Evolutionary conservation across 1,140 invertebrate species (phyloP), one percentile per base, ranked within the genome.

Genomic region (Dufourea novaeangliae): DNA sequence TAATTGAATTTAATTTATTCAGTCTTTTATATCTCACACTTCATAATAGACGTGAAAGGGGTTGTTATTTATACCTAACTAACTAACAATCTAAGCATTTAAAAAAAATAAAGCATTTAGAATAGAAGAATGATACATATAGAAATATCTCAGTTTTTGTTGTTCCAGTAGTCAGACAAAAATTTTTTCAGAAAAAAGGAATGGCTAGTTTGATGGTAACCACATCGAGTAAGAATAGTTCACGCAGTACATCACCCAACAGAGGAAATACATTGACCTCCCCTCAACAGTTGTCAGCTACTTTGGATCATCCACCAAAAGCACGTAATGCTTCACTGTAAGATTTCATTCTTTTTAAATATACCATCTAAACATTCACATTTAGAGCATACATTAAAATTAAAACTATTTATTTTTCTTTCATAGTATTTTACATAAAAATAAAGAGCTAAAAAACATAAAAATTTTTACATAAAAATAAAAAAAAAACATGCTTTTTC

Each of bases 191-290:
- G 29, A 76, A 74, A 75, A 76, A 88, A 88, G 90, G 88, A 84
- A 92, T 92, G 92, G 91, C 90, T 90, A 92, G 87, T 84, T 88
- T 92, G 91, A 91, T 90, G 79, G 90, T 92, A 56, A 87, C 85
- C 57, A 70, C 90, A 14, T 91, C 91, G 80, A 92, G 90, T 85
- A 92, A 92, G 72, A 91, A 88, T 82, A 92, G 90, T 80, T 92
- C 92, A 7, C 89, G 92, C 39, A 92, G 91, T 84, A 83, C 89
- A 81, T 92, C 92, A 59, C 92, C 92, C 29, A 92, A 84, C 75
- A 88, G 92, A 88, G 86, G 84, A 67, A 89, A 85, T 63, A 77
- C 80, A 62, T 83, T 82, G 56, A 88, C 78, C 37, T 87, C 86
- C 59, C 84, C 84, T 8, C 89, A 89, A 73, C 89, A 90, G 66